phyloP scores from a whole-genome alignment of 2,113 vertebrate genomes.

The Crotalus viridis region DNA sequence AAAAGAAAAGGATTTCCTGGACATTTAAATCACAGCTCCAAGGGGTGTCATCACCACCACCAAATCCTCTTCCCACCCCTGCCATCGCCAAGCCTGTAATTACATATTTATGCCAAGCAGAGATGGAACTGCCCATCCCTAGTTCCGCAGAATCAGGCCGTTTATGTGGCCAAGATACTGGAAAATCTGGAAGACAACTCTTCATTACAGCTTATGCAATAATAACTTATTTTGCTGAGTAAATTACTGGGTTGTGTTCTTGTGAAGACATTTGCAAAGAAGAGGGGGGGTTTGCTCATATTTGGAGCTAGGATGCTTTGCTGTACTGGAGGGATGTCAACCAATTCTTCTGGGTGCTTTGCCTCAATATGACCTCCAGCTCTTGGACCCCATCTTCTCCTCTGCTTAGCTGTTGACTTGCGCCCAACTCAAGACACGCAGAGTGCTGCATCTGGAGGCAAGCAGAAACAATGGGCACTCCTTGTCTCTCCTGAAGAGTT shows the following conservation, averaged over 20 bases:
- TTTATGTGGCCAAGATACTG: background rate
- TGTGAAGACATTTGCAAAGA: background rate
- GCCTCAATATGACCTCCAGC: too few relatives aligned
- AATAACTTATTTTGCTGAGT: background rate
- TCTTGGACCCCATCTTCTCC: background rate
- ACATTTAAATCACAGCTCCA: constrained; percentile 15
- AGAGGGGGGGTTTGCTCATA: background rate
- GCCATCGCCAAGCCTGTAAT: background rate
- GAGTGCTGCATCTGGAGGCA: background rate
- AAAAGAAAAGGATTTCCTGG: constrained; percentile 6
- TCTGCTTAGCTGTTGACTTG: background rate
- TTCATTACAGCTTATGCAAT: background rate
- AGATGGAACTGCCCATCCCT: background rate
- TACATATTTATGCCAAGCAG: constrained; percentile 3
- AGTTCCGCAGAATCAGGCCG: background rate
- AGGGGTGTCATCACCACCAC: constrained; percentile 33
- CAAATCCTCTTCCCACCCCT: background rate
- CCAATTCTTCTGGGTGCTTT: background rate
- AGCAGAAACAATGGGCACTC: too few relatives aligned
- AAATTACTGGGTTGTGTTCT: background rate
- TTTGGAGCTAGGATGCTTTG: background rate
- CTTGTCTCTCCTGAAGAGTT: background rate
- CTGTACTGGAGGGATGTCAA: background rate
- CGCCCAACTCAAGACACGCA: background rate
- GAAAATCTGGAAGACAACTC: background rate